Percentiles rank a stretch among this genome's conserved stretches.
Evolutionary conservation across 2,797 vertebrate genomes (phyloP).

Genomic region (Falco columbarius): DNA sequence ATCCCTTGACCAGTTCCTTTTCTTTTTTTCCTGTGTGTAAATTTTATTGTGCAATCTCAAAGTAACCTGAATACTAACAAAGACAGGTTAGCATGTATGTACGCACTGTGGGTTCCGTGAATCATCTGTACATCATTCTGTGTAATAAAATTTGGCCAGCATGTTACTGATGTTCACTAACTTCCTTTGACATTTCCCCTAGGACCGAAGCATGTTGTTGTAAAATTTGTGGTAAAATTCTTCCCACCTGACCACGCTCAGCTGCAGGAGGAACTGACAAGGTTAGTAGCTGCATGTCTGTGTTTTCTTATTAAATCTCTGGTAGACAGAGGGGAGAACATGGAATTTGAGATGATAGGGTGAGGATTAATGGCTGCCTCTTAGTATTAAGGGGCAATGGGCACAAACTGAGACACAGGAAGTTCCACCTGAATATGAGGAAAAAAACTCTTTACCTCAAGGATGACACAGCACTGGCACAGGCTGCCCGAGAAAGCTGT

Average conservation of each 20-base stretch:
- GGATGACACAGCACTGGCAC: too few species aligned
- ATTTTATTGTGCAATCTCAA: background rate
- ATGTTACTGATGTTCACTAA: background rate
- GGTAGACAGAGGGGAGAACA: background rate
- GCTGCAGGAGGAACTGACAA: slow-evolving; percentile 93
- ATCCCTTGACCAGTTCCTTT: background rate
- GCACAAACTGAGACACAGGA: too few species aligned
- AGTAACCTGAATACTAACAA: background rate
- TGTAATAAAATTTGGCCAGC: background rate
- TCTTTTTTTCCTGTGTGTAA: background rate
- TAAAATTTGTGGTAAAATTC: slow-evolving; percentile 97
- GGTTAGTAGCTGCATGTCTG: slow-evolving; percentile 77
- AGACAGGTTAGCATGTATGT: background rate
- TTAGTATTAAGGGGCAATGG: background rate
- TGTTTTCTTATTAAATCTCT: background rate
- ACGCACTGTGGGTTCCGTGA: background rate
- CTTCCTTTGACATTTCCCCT: background rate
- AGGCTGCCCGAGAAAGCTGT: too few species aligned
- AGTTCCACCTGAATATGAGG: too few species aligned
- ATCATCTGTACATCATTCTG: background rate
- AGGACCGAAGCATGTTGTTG: slow-evolving; percentile 91
- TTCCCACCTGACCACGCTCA: slow-evolving; percentile 94
- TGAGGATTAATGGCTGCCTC: background rate
- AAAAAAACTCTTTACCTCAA: too few species aligned
- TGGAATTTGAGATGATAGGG: background rate